These are phyloP conservation scores for Andrena fulva DNA, from an alignment of 2,888 invertebrate species.

Conservation along the genomic window DNA sequence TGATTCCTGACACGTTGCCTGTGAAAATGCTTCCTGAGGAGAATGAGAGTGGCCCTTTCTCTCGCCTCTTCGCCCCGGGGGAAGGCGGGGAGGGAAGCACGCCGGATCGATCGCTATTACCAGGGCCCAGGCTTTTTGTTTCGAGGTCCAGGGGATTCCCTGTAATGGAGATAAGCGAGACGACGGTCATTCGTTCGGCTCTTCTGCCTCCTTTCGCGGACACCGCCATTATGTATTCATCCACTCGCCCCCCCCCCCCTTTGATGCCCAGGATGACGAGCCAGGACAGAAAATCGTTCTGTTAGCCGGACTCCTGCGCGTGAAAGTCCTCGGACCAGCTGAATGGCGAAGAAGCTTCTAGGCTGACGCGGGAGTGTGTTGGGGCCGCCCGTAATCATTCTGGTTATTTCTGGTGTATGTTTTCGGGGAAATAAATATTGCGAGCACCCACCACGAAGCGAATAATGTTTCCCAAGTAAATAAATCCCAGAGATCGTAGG, in stretches of 20 bases:
- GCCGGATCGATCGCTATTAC: constrained; percentile 66
- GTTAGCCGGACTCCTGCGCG: background rate
- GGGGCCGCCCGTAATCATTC: too few species aligned
- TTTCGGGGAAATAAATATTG: too few species aligned
- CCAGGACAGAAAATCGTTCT: constrained; percentile 4
- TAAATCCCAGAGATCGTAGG: background rate
- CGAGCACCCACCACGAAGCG: background rate
- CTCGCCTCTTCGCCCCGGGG: constrained; percentile 7
- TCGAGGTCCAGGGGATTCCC: constrained; percentile 49
- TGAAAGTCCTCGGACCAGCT: background rate
- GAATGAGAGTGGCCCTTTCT: constrained; percentile 38
- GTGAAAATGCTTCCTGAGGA: constrained; percentile 69
- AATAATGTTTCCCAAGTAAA: constrained; percentile 34
- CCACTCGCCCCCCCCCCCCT: background rate
- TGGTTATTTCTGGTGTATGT: too few species aligned
- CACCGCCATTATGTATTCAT: constrained; percentile 43
- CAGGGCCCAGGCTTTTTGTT: constrained; percentile 56
- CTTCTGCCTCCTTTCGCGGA: constrained; percentile 37
- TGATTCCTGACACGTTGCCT: constrained; percentile 78
- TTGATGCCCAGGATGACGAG: constrained; percentile 3
- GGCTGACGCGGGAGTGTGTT: background rate
- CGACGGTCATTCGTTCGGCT: constrained; percentile 54
- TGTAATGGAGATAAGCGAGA: constrained; percentile 51
- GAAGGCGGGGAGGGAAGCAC: constrained; percentile 35
- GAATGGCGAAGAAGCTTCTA: background rate